Evolutionary conservation across 2,797 vertebrate genomes (phyloP), one percentile per base, ranked within the genome.

Genomic region (Falco rusticolus): DNA sequence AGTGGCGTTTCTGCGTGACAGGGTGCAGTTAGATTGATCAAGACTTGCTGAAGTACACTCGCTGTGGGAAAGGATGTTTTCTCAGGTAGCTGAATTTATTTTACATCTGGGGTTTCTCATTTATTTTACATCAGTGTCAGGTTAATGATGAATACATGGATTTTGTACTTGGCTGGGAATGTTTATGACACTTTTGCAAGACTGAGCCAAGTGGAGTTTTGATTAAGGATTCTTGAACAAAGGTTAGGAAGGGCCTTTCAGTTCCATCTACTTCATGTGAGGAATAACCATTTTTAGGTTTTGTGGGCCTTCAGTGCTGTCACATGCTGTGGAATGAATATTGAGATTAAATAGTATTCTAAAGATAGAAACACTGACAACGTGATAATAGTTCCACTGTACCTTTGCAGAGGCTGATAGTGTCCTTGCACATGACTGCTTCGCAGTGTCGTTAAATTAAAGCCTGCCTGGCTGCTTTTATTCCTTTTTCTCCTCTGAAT

Each of bases 261-360:
- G 22, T 75, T 94, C 54, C 26, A 16, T 87, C 24, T 81, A 5
- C 59, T 90, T 91, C 34, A 72, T 29, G 25, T 56, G 12, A 90
- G 47, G 50, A 88, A 72, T 84, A 83, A 66, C 34, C 2, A 48
- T 66, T 90, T 93, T 90, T 76, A 81, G 61, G 48, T 39, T 76
- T 53, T 84, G 71, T 90, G 43, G 47, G 59, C 63, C 74, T 93
- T 59, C 65, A 41, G 0, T 79, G 34, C 54, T 79, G 54, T 90
- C 94, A 76, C 85, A 78, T 61, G 72, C 79, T 90, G 39, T 66
- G 24, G 61, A 92, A 47, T 78, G 59, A 88, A 81, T 84, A 51
- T 61, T 75, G 94, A 91, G 89, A 93, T 95, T 71, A 91, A 95
- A 93, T 87, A 74, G 69, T 91, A 86, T 95, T 93, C 95, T 93